phyloP scores from a whole-genome alignment of 2,888 invertebrate genomes.

The Aporophyla nigra region DNA sequence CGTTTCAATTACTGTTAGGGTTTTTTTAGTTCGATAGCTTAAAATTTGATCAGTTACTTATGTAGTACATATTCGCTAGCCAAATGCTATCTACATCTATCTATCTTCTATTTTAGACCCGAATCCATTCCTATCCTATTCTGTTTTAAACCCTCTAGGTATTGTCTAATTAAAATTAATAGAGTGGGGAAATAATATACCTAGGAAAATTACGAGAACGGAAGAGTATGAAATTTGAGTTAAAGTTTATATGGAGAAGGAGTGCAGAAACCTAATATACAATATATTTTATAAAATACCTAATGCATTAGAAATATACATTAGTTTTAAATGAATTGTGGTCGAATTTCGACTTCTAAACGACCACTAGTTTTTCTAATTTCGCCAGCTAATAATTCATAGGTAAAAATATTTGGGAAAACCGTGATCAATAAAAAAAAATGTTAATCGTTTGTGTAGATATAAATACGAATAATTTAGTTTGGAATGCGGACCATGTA shows the following conservation, averaged over 20 bases:
- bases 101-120: not conserved
- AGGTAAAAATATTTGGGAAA: constrained; percentile 64
- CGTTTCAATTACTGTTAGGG: not conserved
- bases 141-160: not conserved
- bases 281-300: no score
- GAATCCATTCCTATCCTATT: not conserved
- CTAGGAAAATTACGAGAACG: no score
- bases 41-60: not conserved
- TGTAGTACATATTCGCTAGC: not conserved
- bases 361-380: constrained; percentile 20
- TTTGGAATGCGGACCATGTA: constrained; percentile 82
- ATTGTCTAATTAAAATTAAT: not conserved
- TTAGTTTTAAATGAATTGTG: no score
- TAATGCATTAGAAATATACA: no score
- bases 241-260: no score
- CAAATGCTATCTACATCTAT: no score
- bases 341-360: no score
- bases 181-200: not conserved
- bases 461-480: constrained; percentile 70
- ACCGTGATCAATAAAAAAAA: constrained; percentile 63
- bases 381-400: constrained; percentile 49
- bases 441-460: constrained; percentile 60
- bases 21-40: not conserved
- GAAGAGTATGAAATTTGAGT: no score
- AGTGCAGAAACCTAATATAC: no score